Evolutionary conservation across 2,797 vertebrate species (phyloP).

Genomic region (Chloroceryle amazona): DNA sequence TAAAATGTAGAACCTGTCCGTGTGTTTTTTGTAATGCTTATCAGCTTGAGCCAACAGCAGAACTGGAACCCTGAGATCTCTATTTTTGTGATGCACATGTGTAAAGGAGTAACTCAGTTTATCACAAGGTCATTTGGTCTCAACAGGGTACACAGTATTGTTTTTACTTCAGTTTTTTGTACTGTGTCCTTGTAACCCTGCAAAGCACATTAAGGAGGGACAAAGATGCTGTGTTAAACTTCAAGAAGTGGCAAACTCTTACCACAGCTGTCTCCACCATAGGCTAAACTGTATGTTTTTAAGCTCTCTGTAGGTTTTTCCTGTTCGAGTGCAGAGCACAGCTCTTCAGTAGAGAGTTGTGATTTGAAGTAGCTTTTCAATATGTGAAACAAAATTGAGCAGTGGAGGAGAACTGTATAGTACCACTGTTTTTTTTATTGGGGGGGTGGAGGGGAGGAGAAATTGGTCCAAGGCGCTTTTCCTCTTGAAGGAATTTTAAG

Average conservation of each 20-base stretch:
- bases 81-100: not conserved
- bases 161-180: not conserved
- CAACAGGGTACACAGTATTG: not conserved
- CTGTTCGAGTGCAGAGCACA: not conserved
- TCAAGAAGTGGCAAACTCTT: not conserved
- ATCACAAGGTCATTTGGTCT: not conserved
- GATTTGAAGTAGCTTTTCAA: not conserved
- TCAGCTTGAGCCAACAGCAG: not conserved
- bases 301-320: not conserved
- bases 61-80: not conserved
- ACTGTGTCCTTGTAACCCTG: not conserved
- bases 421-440: not conserved
- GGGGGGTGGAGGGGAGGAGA: rapidly evolving
- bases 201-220: not conserved
- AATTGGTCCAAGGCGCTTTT: not conserved
- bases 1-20: not conserved
- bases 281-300: not conserved
- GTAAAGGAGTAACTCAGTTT: not conserved
- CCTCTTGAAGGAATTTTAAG: not conserved
- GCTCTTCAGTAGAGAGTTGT: not conserved
- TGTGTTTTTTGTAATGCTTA: not conserved
- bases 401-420: not conserved
- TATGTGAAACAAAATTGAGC: not conserved
- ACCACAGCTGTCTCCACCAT: not conserved
- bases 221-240: not conserved